Evolutionary conservation across 2,797 vertebrate species (phyloP).

Genomic region (Lerista edwardsae): DNA sequence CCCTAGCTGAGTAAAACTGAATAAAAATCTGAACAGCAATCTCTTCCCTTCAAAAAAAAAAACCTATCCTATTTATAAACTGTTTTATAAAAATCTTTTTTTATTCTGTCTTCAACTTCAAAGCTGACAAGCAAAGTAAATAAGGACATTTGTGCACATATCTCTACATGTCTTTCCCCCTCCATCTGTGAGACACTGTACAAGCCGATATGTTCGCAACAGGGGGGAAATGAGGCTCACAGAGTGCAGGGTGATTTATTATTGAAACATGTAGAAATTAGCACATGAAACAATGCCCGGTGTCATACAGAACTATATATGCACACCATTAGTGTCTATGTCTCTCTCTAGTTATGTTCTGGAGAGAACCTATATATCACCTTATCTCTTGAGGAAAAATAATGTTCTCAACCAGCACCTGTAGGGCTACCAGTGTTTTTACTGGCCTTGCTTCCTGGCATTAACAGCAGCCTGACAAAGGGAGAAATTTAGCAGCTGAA

Average conservation of each 20-base stretch:
- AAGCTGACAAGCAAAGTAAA: conserved; percentile 16
- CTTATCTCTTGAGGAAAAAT: neutral
- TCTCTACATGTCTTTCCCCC: conserved; percentile 9
- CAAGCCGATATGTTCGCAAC: conserved; percentile 26
- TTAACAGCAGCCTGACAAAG: neutral
- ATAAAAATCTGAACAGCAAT: conserved; percentile 17
- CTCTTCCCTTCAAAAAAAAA: neutral
- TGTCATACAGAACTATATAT: neutral
- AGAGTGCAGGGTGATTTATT: conserved; percentile 34
- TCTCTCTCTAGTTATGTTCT: neutral
- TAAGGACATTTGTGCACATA: conserved; percentile 40
- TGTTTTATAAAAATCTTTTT: neutral
- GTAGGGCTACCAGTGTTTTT: neutral
- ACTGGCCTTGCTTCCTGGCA: neutral
- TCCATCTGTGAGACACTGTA: conserved; percentile 28
- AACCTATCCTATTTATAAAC: neutral
- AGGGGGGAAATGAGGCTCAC: conserved; percentile 21
- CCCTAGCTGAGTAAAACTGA: neutral
- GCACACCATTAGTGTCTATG: neutral
- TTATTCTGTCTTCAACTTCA: conserved; percentile 10
- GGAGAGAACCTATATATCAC: neutral
- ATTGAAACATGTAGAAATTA: conserved; percentile 36
- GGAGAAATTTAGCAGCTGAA: neutral
- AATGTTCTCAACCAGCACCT: neutral
- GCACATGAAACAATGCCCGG: conserved; percentile 24